Evolutionary conservation across 2,797 vertebrate species (phyloP).

Genomic region (Pseudochromis fuscus): DNA sequence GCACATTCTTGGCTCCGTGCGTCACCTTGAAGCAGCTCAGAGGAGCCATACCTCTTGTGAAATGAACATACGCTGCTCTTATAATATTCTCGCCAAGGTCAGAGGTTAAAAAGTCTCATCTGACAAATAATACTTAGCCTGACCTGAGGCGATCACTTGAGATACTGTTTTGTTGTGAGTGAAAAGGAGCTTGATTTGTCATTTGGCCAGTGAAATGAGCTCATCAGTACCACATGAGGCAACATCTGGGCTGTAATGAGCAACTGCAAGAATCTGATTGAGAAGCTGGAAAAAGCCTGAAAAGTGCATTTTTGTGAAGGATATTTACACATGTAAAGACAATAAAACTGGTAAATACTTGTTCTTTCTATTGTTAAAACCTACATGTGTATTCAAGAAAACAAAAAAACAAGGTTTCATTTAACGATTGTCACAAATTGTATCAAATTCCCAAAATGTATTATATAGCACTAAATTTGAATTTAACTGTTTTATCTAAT

Average conservation of each 20-base stretch:
- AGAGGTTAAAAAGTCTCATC: slow-evolving; percentile 72
- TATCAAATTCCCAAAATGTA: no score
- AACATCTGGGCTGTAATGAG: slow-evolving; percentile 72
- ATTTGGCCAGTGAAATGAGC: slow-evolving; percentile 70
- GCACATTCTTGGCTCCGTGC: slow-evolving; percentile 69
- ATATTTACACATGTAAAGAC: no score
- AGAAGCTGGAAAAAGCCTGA: slow-evolving; percentile 16
- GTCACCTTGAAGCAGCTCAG: slow-evolving; percentile 71
- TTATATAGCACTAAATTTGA: no score
- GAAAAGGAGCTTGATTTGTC: slow-evolving; percentile 66
- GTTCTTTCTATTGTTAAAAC: no score
- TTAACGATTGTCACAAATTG: no score
- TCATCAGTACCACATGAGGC: slow-evolving; percentile 73
- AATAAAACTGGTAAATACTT: no score
- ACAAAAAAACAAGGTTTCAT: no score
- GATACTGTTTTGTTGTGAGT: slow-evolving; percentile 51
- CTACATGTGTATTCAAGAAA: no score
- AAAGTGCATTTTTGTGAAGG: no score
- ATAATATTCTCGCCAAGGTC: slow-evolving; percentile 58
- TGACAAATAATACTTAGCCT: slow-evolving; percentile 60
- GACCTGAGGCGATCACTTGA: slow-evolving; percentile 56
- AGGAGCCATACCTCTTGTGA: slow-evolving; percentile 69
- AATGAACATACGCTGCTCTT: slow-evolving; percentile 59
- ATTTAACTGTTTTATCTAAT: no score
- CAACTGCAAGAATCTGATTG: slow-evolving; percentile 53